Conservation (phyloP, 2,113 vertebrate species). For the Ptilorrhoa leucosticta region DNA sequence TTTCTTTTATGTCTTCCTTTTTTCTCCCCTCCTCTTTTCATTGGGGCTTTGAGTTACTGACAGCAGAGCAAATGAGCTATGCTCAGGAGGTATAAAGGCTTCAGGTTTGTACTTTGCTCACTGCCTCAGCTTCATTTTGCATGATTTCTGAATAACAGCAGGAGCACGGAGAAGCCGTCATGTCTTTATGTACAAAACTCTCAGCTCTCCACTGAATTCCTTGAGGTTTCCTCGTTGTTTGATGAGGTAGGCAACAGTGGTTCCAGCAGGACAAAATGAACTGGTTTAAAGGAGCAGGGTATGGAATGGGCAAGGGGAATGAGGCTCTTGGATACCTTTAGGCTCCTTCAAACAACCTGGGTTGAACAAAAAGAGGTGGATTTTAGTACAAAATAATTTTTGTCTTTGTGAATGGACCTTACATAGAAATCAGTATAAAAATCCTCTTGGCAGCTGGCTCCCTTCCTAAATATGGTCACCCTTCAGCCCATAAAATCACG, state of each 20-base stretch:
- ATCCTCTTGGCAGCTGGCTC: neutral
- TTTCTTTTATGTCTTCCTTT: neutral
- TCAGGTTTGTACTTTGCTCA: neutral
- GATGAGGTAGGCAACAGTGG: neutral
- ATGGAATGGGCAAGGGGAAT: neutral
- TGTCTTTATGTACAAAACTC: neutral
- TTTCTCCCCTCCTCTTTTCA: neutral
- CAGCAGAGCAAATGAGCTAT: slow-evolving; percentile 61
- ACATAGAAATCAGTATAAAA: neutral
- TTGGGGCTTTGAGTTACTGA: slow-evolving; percentile 46
- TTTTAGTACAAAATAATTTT: neutral
- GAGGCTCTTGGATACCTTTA: neutral
- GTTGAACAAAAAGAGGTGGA: neutral
- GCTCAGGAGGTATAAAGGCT: slow-evolving; percentile 34
- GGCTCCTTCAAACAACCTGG: neutral
- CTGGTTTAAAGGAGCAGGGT: neutral
- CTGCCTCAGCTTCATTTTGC: slow-evolving; percentile 33
- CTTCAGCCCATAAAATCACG: neutral
- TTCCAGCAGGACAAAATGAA: neutral
- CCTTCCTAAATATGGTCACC: neutral
- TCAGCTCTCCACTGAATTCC: neutral
- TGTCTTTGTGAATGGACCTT: neutral
- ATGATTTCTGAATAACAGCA: slow-evolving; percentile 49
- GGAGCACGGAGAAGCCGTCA: neutral
- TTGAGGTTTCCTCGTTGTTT: neutral